These are phyloP conservation scores for Capromys pilorides DNA, from an alignment of 2,797 vertebrate species.

Conservation along the genomic window DNA sequence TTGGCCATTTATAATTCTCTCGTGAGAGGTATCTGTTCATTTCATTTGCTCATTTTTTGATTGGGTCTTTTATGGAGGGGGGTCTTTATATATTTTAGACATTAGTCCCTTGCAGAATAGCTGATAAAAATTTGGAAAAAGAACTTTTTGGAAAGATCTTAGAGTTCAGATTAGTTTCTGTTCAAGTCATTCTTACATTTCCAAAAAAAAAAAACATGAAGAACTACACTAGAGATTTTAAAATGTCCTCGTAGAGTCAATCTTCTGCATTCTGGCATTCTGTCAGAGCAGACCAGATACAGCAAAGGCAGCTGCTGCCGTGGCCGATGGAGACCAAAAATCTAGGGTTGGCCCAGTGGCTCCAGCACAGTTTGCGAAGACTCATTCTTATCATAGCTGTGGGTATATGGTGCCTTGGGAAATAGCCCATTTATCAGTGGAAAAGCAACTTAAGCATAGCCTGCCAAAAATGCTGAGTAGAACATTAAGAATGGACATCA, in stretches of 20 bases:
- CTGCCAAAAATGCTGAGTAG: not conserved
- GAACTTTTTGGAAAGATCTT: slow-evolving; percentile 32
- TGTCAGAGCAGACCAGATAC: not conserved
- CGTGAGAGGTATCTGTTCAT: not conserved
- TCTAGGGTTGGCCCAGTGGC: not conserved
- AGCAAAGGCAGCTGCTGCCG: not conserved
- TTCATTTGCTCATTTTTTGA: not conserved
- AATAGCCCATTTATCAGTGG: slow-evolving; percentile 6
- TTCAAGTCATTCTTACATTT: slow-evolving; percentile 45
- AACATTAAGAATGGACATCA: slow-evolving; percentile 38
- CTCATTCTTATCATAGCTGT: not conserved
- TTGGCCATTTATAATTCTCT: not conserved
- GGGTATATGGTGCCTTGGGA: slow-evolving; percentile 26
- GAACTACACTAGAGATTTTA: slow-evolving; percentile 28
- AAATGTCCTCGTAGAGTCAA: not conserved
- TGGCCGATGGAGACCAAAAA: not conserved
- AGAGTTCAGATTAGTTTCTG: slow-evolving; percentile 45
- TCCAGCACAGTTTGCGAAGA: slow-evolving; percentile 38
- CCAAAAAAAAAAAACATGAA: slow-evolving; percentile 29
- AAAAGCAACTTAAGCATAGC: slow-evolving; percentile 14
- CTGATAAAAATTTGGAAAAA: not conserved
- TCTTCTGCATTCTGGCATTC: not conserved
- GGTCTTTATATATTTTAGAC: not conserved
- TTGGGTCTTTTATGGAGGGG: not conserved
- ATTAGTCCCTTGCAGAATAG: not conserved